phyloP scores from a whole-genome alignment of 2,888 invertebrate species.

The Galerucella nymphaeae region DNA sequence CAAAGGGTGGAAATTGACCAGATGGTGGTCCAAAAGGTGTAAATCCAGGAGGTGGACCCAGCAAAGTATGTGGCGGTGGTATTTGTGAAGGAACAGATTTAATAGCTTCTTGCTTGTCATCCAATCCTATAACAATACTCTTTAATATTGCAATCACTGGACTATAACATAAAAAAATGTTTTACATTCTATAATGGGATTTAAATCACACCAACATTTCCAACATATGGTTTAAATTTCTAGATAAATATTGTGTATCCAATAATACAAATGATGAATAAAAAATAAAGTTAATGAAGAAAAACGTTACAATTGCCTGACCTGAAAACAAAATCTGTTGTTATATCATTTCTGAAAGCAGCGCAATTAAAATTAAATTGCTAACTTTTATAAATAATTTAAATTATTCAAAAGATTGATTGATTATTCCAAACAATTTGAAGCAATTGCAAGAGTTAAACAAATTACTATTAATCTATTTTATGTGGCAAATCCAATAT shows the following conservation, averaged over 20 bases:
- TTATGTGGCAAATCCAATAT: too few species aligned
- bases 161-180: neutral
- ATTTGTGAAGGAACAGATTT: conserved; percentile 46
- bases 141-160: conserved; percentile 5
- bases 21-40: conserved; percentile 71
- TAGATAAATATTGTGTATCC: neutral
- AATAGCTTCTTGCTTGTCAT: conserved; percentile 40
- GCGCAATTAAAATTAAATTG: too few species aligned
- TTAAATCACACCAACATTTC: neutral
- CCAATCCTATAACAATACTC: conserved; percentile 30
- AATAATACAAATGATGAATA: too few species aligned
- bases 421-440: too few species aligned
- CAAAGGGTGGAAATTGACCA: conserved; percentile 71
- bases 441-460: too few species aligned
- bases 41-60: conserved; percentile 65
- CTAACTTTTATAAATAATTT: too few species aligned
- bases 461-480: too few species aligned
- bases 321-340: too few species aligned
- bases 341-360: too few species aligned
- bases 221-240: neutral
- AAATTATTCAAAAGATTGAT: too few species aligned
- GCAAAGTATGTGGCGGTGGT: conserved; percentile 55
- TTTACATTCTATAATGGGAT: neutral
- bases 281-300: too few species aligned
- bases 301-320: too few species aligned